phyloP scores from a whole-genome alignment of 1,140 invertebrate genomes.

The Caenorhabditis elegans region DNA sequence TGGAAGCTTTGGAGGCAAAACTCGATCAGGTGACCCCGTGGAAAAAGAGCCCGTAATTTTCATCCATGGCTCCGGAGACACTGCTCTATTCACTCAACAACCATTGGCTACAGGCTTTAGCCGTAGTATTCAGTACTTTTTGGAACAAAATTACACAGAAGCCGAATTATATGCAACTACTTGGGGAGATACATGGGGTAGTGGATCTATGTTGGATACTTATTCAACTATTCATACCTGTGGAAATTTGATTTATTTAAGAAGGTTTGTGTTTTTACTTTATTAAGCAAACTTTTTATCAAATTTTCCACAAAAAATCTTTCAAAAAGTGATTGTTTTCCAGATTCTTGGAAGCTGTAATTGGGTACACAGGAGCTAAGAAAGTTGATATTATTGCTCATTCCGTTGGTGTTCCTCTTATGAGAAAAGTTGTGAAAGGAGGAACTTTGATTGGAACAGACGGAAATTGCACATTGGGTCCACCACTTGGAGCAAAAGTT shows the following conservation, averaged over 20 bases:
- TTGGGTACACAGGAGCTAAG: conserved; percentile 59
- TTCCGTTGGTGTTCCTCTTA: conserved; percentile 60
- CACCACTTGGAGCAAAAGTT: conserved; percentile 53
- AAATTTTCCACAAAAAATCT: too few species aligned
- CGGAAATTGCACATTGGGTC: conserved; percentile 63
- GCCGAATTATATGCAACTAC: conserved; percentile 65
- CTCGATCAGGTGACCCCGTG: conserved; percentile 46
- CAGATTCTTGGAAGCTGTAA: conserved; percentile 61
- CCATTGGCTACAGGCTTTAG: conserved; percentile 56
- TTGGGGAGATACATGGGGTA: conserved; percentile 66
- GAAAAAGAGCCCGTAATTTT: conserved; percentile 64
- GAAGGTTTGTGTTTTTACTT: conserved; percentile 29
- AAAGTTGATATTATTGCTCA: conserved; percentile 65
- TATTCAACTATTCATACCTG: conserved; percentile 64
- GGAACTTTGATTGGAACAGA: conserved; percentile 64
- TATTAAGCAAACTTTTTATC: neutral
- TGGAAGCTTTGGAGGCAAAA: conserved; percentile 63
- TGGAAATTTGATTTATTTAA: conserved; percentile 58
- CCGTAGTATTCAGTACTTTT: conserved; percentile 64
- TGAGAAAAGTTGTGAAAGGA: conserved; percentile 65
- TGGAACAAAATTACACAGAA: conserved; percentile 61
- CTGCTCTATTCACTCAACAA: conserved; percentile 64
- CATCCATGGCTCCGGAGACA: conserved; percentile 61
- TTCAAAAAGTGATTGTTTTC: neutral
- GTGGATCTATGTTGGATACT: conserved; percentile 62